Base-by-base conservation (phyloP, 2,888 invertebrate species). In the Parnassius apollo region DNA sequence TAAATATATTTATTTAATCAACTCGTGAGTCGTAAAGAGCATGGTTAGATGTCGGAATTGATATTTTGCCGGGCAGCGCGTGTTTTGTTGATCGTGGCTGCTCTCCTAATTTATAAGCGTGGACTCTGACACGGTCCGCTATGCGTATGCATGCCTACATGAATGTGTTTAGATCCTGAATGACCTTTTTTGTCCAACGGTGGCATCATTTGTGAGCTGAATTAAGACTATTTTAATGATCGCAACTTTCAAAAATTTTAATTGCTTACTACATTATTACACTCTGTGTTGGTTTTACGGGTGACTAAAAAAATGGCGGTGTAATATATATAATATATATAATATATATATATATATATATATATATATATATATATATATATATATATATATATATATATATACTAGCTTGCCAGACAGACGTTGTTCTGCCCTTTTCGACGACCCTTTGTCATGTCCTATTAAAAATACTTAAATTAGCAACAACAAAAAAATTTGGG, bases 71-170 rank as follows among this genome's bases (percentile, higher is more conserved):
- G 71, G 69, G 72, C 69, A 76, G 74, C 76, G 74, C 74, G 83
- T 82, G 87, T 87, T 86, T 88, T 85, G 86, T 87, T 85, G 80
- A 71, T 71, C 73, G 70, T 72, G 75, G 75, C 69, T 69, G 71
- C 77, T 77, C 77, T 76, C 77, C 85, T 89, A 88, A 91, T 90
- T 90, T 91, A 91, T 88, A 88, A 79, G 83, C 83, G 87, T 83
- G 78, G 83, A 80, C 78, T 79, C 74, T 81, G 80, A 85, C 86
- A 84, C 86, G 83, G 81, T 77, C 80, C 79, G 76, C 81, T 83
- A 83, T 83, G 78, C 81, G 73, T 78, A 76, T 77, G 79, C 69
- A 58, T 64, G 60, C 58, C 62, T 51, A 59, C 46, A 62, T 42
- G 44, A 61, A 64, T 66, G 64, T 54, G 60, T 57, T 57, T 51